A percentile compares a stretch with the other conserved stretches of the same genome.
Evolutionary conservation across 2,797 vertebrate genomes (phyloP).

Genomic region (Thamnophis elegans): DNA sequence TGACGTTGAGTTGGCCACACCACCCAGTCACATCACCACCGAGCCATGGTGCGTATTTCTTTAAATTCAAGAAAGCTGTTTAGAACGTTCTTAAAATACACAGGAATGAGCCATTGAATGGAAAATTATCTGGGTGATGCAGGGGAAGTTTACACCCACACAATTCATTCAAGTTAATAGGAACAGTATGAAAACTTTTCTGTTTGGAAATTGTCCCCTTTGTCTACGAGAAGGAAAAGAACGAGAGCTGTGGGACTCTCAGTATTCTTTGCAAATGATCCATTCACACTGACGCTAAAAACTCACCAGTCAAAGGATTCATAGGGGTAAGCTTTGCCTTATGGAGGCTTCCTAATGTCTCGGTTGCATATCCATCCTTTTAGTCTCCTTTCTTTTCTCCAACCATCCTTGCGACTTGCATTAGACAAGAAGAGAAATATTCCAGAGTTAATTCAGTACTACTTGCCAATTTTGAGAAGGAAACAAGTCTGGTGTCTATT

Average conservation of each 20-base stretch:
- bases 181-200: constrained; percentile 56
- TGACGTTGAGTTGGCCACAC: too few species aligned
- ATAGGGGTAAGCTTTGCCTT: neutral
- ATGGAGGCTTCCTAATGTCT: neutral
- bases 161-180: constrained; percentile 59
- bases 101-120: constrained; percentile 46
- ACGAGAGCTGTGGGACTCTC: neutral
- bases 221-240: constrained; percentile 19
- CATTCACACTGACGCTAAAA: constrained; percentile 22
- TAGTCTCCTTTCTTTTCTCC: neutral
- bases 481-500: neutral
- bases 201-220: constrained; percentile 42
- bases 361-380: fast-evolving
- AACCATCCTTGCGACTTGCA: neutral
- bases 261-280: constrained; percentile 26
- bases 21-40: too few species aligned
- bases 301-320: constrained; percentile 20
- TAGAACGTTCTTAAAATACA: constrained; percentile 48
- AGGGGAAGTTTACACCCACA: constrained; percentile 52
- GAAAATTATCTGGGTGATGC: constrained; percentile 56
- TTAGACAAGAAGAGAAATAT: neutral
- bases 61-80: constrained; percentile 22
- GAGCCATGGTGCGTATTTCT: constrained; percentile 11
- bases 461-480: neutral
- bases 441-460: neutral